Evolutionary conservation across 2,888 invertebrate species (phyloP).

Genomic region (Graphium colonna): DNA sequence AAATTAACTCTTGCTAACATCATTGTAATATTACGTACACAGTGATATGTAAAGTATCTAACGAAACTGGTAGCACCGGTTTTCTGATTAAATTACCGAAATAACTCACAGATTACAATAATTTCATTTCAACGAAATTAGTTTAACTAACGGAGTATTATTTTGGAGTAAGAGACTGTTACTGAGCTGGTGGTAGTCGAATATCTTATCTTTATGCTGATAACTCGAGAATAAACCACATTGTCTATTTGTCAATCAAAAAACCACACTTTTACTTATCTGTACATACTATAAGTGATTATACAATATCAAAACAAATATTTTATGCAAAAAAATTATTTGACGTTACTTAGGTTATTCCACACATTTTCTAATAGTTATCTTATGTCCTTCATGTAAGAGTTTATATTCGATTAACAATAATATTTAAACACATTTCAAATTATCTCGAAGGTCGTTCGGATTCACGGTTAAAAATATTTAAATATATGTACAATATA

Average conservation of each 20-base stretch:
- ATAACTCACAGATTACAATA: not conserved
- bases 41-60: not conserved
- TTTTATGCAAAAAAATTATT: not conserved
- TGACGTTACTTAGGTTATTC: not conserved
- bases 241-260: not conserved
- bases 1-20: slow-evolving; percentile 26
- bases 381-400: no score
- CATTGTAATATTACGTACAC: slow-evolving; percentile 7
- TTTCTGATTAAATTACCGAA: slow-evolving; percentile 7
- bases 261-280: no score
- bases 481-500: no score
- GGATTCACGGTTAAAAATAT: not conserved
- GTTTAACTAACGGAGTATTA: no score
- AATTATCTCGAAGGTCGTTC: not conserved
- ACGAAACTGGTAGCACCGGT: not conserved
- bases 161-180: no score
- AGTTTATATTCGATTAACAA: no score
- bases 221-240: not conserved
- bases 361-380: not conserved
- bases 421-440: no score
- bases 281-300: no score
- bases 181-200: not conserved
- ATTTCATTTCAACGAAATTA: no score
- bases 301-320: no score
- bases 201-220: slow-evolving; percentile 18